phyloP scores from a whole-genome alignment of 2,113 vertebrate species.

The Nibea coibor region DNA sequence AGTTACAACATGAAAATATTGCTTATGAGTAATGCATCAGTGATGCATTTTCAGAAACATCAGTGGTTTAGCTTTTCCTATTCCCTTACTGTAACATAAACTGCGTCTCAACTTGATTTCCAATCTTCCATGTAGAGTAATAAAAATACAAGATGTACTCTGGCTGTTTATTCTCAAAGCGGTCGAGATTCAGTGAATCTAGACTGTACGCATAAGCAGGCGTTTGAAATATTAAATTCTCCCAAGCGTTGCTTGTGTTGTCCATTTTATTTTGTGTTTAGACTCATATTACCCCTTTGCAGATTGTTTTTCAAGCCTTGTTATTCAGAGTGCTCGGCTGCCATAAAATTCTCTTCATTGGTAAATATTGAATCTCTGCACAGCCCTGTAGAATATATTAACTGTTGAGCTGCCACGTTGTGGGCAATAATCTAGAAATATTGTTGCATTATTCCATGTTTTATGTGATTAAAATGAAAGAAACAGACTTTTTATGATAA shows the following conservation, averaged over 20 bases:
- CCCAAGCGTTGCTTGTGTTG: not conserved
- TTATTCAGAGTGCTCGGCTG: not conserved
- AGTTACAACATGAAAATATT: not conserved
- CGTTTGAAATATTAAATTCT: not conserved
- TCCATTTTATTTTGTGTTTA: not conserved
- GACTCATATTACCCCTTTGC: not conserved
- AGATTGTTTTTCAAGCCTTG: not conserved
- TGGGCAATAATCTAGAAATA: no score
- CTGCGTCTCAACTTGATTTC: not conserved
- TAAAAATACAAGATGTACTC: not conserved
- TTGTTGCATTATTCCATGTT: no score
- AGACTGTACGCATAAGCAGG: not conserved
- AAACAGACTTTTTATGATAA: no score
- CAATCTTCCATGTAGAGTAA: not conserved
- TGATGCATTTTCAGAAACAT: not conserved
- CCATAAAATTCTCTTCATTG: no score
- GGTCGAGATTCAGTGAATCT: not conserved
- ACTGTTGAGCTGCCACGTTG: not conserved
- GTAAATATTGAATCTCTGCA: not conserved
- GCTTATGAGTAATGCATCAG: not conserved
- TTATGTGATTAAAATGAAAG: no score
- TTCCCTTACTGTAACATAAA: not conserved
- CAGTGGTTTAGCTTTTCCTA: not conserved
- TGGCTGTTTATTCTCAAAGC: conserved; percentile 3
- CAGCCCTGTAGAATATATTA: not conserved